Conservation (phyloP, 2,113 vertebrate species). For the Falcunculus frontatus region DNA sequence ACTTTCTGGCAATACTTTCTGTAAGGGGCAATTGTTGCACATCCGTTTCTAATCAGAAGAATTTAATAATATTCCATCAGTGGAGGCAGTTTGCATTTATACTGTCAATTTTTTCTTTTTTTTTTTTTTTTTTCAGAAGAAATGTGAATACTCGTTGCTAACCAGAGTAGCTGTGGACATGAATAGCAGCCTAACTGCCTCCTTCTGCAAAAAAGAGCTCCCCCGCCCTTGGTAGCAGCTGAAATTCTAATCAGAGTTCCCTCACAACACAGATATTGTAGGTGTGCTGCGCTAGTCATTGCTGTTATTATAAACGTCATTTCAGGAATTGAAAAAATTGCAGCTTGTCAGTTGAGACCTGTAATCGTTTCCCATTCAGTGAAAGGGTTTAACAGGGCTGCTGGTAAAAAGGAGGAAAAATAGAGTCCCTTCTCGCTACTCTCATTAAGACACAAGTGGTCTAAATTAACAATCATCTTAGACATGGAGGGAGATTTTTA, state of each 20-base stretch:
- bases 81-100: background rate
- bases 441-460: background rate
- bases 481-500: conserved; percentile 10
- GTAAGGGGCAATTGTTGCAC: background rate
- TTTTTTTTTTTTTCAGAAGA: background rate
- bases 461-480: conserved; percentile 32
- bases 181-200: background rate
- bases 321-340: conserved; percentile 35
- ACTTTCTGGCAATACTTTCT: background rate
- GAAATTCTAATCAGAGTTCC: conserved; percentile 41
- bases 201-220: background rate
- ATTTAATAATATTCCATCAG: background rate
- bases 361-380: conserved; percentile 46
- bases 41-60: background rate
- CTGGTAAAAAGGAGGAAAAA: background rate
- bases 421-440: background rate
- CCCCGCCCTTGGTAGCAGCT: background rate
- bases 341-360: conserved; percentile 31
- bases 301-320: conserved; percentile 37
- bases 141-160: background rate
- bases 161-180: background rate
- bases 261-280: background rate
- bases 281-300: conserved; percentile 1
- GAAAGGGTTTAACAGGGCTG: conserved; percentile 19
- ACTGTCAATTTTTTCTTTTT: background rate